These are phyloP conservation scores for Chelonia mydas DNA, from an alignment of 2,797 vertebrate genomes.

Conservation along the genomic window DNA sequence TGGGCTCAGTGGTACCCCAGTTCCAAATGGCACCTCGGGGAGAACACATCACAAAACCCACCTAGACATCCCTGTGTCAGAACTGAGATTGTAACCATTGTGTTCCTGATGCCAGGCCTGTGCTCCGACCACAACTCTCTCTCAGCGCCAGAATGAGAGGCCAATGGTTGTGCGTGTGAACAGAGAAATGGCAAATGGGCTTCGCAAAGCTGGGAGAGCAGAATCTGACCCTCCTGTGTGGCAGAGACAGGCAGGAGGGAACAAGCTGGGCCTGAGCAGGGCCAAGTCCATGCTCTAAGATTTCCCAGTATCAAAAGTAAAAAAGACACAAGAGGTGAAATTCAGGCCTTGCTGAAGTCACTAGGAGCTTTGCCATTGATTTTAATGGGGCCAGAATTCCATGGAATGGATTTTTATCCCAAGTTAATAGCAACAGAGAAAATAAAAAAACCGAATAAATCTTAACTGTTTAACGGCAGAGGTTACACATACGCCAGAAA, in stretches of 20 bases:
- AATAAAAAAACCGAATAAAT: not conserved
- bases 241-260: not conserved
- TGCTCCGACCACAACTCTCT: not conserved
- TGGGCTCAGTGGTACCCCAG: too few species aligned
- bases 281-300: not conserved
- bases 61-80: not conserved
- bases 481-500: not conserved
- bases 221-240: not conserved
- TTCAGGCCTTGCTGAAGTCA: not conserved
- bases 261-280: not conserved
- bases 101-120: not conserved
- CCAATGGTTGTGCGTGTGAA: not conserved
- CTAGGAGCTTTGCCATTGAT: not conserved
- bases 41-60: not conserved
- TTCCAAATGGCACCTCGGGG: too few species aligned
- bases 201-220: not conserved
- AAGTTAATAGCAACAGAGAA: not conserved
- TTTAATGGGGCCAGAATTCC: too few species aligned
- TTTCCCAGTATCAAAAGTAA: not conserved
- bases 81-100: not conserved
- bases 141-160: not conserved
- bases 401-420: not conserved
- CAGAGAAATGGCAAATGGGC: not conserved
- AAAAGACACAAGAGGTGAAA: not conserved
- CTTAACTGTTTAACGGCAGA: not conserved